These are phyloP conservation scores for Lagenorhynchus albirostris DNA, from an alignment of 2,113 vertebrate species.

Conservation along the genomic window DNA sequence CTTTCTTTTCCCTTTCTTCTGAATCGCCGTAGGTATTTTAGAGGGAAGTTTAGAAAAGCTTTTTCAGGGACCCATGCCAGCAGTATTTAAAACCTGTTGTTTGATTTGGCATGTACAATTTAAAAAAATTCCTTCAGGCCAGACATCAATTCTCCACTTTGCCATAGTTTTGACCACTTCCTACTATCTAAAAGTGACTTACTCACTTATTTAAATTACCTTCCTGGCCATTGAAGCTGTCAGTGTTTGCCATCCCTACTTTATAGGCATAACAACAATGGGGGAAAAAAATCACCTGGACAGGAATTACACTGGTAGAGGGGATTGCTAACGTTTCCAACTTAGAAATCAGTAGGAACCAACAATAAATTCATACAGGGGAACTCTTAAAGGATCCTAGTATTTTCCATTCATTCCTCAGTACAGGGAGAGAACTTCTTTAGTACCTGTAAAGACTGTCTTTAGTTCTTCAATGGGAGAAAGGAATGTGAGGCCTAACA, in stretches of 20 bases:
- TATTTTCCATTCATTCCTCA: conserved; percentile 19
- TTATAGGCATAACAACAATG: not conserved
- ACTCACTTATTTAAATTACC: not conserved
- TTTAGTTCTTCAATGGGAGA: conserved; percentile 33
- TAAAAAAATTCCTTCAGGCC: not conserved
- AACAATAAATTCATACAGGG: not conserved
- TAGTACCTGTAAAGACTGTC: not conserved
- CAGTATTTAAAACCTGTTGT: conserved; percentile 23
- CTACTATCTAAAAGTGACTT: not conserved
- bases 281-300: not conserved
- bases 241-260: not conserved
- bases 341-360: not conserved
- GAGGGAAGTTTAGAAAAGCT: not conserved
- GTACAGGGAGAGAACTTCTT: not conserved
- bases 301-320: not conserved
- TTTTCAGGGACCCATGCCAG: not conserved
- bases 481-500: conserved; percentile 49
- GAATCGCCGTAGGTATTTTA: conserved; percentile 9
- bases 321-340: not conserved
- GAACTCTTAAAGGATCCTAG: not conserved
- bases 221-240: not conserved
- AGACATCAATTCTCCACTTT: not conserved
- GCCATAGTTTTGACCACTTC: not conserved
- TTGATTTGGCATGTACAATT: conserved; percentile 32
- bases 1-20: not conserved